Percentiles rank a stretch among this genome's conserved stretches.
Evolutionary conservation across 2,113 vertebrate genomes (phyloP).

Genomic region (Mesoclemmys tuberculata): DNA sequence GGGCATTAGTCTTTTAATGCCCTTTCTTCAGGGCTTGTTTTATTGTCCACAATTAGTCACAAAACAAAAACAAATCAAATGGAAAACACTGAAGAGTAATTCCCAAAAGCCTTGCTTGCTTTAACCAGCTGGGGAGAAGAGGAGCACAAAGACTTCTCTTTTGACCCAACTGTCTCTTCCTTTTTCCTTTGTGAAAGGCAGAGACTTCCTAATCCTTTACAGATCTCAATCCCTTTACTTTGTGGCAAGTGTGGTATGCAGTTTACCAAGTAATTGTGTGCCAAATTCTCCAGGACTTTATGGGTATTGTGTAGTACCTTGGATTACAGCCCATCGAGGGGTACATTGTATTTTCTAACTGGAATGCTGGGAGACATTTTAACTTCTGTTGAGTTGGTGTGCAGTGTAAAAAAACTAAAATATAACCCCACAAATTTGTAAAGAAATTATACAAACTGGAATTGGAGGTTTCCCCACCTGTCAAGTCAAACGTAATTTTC

Average conservation of each 20-base stretch:
- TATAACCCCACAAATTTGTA: neutral
- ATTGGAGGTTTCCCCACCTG: neutral
- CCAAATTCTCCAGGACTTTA: accelerated
- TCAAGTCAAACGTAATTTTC: neutral
- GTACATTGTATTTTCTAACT: neutral
- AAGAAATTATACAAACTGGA: neutral
- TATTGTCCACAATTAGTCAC: neutral
- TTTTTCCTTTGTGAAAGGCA: neutral
- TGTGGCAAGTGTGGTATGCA: neutral
- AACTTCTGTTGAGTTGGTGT: too few relatives aligned
- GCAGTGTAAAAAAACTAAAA: neutral
- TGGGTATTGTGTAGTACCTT: neutral
- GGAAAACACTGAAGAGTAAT: neutral
- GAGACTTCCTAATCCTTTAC: neutral
- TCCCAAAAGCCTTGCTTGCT: neutral
- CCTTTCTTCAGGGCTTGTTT: neutral
- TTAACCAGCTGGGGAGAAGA: neutral
- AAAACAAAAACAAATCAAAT: neutral
- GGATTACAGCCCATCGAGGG: neutral
- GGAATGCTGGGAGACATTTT: too few relatives aligned
- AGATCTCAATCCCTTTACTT: neutral
- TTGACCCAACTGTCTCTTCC: neutral
- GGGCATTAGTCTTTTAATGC: accelerated
- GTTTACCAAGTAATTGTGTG: neutral
- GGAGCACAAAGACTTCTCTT: neutral